phyloP scores from a whole-genome alignment of 2,888 invertebrate species.

The Cheilosia grossa region DNA sequence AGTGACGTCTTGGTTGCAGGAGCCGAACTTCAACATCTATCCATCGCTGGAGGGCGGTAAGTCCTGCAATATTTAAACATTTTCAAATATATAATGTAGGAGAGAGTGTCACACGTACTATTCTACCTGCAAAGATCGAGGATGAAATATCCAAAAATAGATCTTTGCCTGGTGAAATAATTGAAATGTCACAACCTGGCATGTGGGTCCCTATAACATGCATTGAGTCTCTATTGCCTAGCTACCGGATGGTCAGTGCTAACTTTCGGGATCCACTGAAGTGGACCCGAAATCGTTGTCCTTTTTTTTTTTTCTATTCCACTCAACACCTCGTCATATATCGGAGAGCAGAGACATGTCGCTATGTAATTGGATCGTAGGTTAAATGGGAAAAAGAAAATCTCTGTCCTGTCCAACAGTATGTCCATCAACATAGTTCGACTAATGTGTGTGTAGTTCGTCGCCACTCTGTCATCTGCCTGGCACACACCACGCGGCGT shows the following conservation, averaged over 20 bases:
- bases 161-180: too few relatives aligned
- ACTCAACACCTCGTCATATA: neutral
- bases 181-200: too few relatives aligned
- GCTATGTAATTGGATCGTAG: neutral
- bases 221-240: too few relatives aligned
- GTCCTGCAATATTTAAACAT: constrained; percentile 69
- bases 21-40: constrained; percentile 85
- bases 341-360: neutral
- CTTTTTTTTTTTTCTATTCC: neutral
- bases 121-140: too few relatives aligned
- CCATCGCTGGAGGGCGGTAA: constrained; percentile 85
- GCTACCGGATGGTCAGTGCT: too few relatives aligned
- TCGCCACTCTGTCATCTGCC: neutral
- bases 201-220: too few relatives aligned
- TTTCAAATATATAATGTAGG: neutral
- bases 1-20: constrained; percentile 85
- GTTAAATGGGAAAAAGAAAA: neutral
- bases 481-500: neutral
- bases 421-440: neutral
- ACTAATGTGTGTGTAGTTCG: neutral
- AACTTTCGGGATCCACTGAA: neutral
- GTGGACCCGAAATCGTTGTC: too few relatives aligned
- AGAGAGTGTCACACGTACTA: neutral
- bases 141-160: too few relatives aligned
- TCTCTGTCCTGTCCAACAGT: neutral